Percentiles rank a stretch among this genome's conserved stretches.
These are phyloP conservation scores for Ctenopoma kingsleyae DNA, from an alignment of 2,797 vertebrate genomes.

Conservation along the genomic window DNA sequence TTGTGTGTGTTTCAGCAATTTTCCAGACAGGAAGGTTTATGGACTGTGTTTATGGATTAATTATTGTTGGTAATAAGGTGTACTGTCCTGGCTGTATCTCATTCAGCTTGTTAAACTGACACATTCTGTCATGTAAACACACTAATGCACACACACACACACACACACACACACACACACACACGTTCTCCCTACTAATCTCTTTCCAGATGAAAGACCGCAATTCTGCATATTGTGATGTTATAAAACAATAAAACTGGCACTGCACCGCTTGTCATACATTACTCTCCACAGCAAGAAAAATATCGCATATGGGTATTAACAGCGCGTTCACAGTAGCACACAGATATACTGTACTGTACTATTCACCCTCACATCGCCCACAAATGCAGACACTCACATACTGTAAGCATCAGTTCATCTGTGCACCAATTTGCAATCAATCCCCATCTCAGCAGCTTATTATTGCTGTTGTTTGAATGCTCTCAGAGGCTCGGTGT, in stretches of 20 bases:
- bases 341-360: not conserved
- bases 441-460: slow-evolving; percentile 36
- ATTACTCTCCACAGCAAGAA: slow-evolving; percentile 37
- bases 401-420: not conserved
- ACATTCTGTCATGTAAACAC: slow-evolving; percentile 9
- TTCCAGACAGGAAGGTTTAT: slow-evolving; percentile 44
- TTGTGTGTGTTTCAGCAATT: slow-evolving; percentile 7
- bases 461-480: slow-evolving; percentile 41
- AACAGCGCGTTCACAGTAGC: slow-evolving; percentile 4
- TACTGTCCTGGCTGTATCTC: slow-evolving; percentile 41
- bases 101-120: slow-evolving; percentile 54
- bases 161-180: not conserved
- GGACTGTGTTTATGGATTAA: slow-evolving; percentile 61
- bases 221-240: slow-evolving; percentile 1
- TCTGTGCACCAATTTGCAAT: slow-evolving; percentile 11
- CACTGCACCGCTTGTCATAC: slow-evolving; percentile 25
- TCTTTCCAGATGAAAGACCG: slow-evolving; percentile 9
- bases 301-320: slow-evolving; percentile 21
- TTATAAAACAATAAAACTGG: slow-evolving; percentile 1
- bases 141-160: not conserved
- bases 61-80: slow-evolving; percentile 59
- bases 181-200: not conserved
- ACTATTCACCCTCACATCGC: not conserved
- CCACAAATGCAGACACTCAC: not conserved
- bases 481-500: slow-evolving; percentile 24